These are phyloP conservation scores for Microtus montanus DNA, from an alignment of 2,113 vertebrate genomes.

Conservation along the genomic window DNA sequence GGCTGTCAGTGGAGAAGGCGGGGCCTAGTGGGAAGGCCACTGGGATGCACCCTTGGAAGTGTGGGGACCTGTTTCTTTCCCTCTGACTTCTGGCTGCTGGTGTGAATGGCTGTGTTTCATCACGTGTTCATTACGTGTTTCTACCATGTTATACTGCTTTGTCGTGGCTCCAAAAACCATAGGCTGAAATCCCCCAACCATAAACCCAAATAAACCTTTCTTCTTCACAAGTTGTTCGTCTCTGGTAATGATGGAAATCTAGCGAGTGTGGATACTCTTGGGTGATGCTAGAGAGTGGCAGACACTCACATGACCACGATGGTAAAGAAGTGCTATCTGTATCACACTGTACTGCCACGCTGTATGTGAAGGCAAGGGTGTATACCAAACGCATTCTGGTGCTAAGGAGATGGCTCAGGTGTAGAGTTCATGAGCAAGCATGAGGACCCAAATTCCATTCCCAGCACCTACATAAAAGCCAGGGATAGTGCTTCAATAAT, in stretches of 20 bases:
- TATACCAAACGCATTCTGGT: not conserved
- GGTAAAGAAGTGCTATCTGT: not conserved
- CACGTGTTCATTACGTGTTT: no score
- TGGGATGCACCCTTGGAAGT: not conserved
- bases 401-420: not conserved
- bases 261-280: not conserved
- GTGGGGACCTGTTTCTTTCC: not conserved
- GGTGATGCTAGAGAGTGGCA: not conserved
- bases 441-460: not conserved
- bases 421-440: not conserved
- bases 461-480: not conserved
- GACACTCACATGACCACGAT: not conserved
- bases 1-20: not conserved
- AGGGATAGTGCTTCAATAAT: not conserved
- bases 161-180: not conserved
- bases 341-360: not conserved
- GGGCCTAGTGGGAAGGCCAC: no score
- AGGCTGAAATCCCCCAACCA: not conserved
- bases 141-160: not conserved
- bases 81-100: no score
- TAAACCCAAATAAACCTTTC: not conserved
- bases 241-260: not conserved
- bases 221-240: not conserved
- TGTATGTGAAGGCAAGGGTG: not conserved
- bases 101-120: no score